Conservation (phyloP, 2,113 vertebrate genomes). For the Coryphaenoides rupestris region DNA sequence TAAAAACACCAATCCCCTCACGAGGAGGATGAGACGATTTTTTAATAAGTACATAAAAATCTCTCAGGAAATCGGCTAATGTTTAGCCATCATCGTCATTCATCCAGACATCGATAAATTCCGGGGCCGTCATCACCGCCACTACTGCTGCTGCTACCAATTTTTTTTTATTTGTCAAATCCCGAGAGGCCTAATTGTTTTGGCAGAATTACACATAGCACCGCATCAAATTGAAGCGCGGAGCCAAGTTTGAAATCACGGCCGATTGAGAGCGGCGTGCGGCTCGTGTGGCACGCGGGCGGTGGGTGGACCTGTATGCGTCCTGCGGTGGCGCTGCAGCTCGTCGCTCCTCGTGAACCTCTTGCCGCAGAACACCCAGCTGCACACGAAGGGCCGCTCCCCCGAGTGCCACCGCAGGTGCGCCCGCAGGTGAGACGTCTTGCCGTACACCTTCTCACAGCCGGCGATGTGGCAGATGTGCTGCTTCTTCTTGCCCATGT, state of each 20-base stretch:
- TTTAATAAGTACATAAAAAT: not conserved
- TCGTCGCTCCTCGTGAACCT: constrained; percentile 98
- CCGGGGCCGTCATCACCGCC: too few relatives aligned
- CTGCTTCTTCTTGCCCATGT: constrained; percentile 96
- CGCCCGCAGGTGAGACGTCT: constrained; percentile 96
- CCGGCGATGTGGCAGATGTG: constrained; percentile 98
- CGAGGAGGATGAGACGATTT: not conserved
- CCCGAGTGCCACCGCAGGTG: constrained; percentile 99
- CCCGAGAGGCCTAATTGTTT: constrained; percentile 21
- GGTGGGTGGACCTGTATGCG: constrained; percentile 87
- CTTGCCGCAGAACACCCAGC: constrained; percentile 98
- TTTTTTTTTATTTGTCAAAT: constrained; percentile 20
- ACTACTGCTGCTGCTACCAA: not conserved
- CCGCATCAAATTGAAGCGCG: constrained; percentile 1
- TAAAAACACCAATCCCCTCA: too few relatives aligned
- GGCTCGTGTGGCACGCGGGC: too few relatives aligned
- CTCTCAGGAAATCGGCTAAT: too few relatives aligned
- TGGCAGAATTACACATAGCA: constrained; percentile 27
- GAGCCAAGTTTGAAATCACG: not conserved
- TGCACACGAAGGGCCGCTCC: constrained; percentile 96
- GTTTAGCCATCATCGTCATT: constrained; percentile 13
- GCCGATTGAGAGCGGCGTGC: constrained; percentile 15
- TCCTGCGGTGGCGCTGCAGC: constrained; percentile 95
- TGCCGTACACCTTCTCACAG: constrained; percentile 98
- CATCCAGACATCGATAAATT: constrained; percentile 7